phyloP scores from a whole-genome alignment of 1,140 invertebrate genomes.

The Mactra quadrangularis region DNA sequence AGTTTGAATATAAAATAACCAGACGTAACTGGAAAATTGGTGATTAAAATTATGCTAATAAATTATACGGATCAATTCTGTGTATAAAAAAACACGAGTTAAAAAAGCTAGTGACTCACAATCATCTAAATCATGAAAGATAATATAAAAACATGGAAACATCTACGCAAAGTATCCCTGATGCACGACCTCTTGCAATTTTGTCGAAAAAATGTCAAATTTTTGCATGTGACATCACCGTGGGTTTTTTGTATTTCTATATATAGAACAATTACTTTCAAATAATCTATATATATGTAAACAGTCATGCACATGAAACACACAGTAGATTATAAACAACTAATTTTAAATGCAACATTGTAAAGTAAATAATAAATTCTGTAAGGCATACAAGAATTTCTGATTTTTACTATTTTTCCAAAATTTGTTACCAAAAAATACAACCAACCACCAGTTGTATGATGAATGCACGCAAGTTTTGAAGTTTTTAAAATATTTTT shows the following conservation, averaged over 20 bases:
- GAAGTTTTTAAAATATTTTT: too few species aligned
- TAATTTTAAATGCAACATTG: too few species aligned
- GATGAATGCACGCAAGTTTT: too few species aligned
- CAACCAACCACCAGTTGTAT: too few species aligned
- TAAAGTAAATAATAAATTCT: too few species aligned
- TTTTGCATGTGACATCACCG: slow-evolving; percentile 39
- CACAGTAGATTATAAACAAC: neutral
- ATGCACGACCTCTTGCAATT: slow-evolving; percentile 55
- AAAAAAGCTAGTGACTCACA: slow-evolving; percentile 52
- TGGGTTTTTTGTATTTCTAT: slow-evolving; percentile 34
- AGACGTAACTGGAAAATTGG: slow-evolving; percentile 12
- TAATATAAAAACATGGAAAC: slow-evolving; percentile 37
- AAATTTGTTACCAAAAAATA: too few species aligned
- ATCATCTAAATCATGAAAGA: slow-evolving; percentile 38
- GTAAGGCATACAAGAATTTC: too few species aligned
- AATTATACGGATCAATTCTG: slow-evolving; percentile 27
- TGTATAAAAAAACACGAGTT: slow-evolving; percentile 44
- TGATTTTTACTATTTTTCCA: too few species aligned
- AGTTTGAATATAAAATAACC: neutral
- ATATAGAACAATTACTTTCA: slow-evolving; percentile 8
- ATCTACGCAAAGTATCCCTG: slow-evolving; percentile 35
- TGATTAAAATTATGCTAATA: slow-evolving; percentile 11
- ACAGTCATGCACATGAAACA: slow-evolving; percentile 37
- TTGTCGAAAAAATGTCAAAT: neutral
- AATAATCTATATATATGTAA: slow-evolving; percentile 15